Conservation (phyloP, 2,113 vertebrate species). For the Jaculus jaculus region DNA sequence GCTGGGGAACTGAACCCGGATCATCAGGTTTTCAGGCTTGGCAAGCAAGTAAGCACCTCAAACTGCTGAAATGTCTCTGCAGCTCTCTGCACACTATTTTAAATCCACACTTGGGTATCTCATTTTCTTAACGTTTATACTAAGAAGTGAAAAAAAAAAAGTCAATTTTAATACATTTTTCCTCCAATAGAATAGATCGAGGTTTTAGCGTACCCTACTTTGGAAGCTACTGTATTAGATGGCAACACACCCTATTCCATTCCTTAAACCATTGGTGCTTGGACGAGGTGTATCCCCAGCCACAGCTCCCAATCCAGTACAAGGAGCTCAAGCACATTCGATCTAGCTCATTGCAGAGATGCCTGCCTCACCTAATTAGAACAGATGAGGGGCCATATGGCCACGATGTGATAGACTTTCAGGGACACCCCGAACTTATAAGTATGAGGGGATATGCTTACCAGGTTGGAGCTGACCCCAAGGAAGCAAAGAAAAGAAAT, state of each 20-base stretch:
- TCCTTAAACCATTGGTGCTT: not conserved
- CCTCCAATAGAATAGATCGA: not conserved
- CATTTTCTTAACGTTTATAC: not conserved
- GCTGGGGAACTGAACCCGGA: too few relatives aligned
- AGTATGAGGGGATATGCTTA: not conserved
- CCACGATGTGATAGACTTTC: not conserved
- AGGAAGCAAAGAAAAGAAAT: not conserved
- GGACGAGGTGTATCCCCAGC: not conserved
- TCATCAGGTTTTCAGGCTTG: too few relatives aligned
- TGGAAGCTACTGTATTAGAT: not conserved
- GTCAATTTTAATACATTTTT: not conserved
- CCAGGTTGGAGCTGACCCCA: not conserved
- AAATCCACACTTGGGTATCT: not conserved
- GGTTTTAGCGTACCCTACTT: not conserved
- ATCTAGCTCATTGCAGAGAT: conserved; percentile 2
- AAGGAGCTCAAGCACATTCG: not conserved
- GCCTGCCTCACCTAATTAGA: not conserved
- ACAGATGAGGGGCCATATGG: not conserved
- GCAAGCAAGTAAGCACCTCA: too few relatives aligned
- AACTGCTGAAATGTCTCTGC: not conserved
- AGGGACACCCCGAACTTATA: not conserved
- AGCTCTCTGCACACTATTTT: too few relatives aligned
- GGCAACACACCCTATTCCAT: not conserved
- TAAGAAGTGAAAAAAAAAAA: not conserved
- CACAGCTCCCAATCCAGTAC: not conserved